These are phyloP conservation scores for Rhea americana DNA, from an alignment of 2,113 vertebrate species.

Conservation along the genomic window DNA sequence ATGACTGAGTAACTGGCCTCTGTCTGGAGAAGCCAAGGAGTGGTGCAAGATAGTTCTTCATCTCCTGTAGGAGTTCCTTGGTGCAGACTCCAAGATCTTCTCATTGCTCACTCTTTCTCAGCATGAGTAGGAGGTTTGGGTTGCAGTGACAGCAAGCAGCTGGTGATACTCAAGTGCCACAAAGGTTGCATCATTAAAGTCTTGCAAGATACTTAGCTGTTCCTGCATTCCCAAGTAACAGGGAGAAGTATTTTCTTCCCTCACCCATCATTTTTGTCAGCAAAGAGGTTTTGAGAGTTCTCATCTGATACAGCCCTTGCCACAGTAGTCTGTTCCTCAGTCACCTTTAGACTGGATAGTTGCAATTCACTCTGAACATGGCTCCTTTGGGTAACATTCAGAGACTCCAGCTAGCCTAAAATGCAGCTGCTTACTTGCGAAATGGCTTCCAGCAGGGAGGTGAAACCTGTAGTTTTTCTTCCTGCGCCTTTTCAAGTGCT, in stretches of 20 bases:
- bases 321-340: not conserved
- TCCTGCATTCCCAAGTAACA: not conserved
- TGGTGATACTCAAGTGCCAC: no score
- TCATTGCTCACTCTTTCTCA: not conserved
- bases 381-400: not conserved
- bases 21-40: not conserved
- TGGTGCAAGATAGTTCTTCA: not conserved
- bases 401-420: not conserved
- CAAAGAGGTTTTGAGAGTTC: not conserved
- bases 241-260: not conserved
- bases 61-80: not conserved
- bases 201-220: not conserved
- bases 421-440: fast-evolving
- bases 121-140: not conserved
- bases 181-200: not conserved
- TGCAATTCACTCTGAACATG: not conserved
- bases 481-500: not conserved
- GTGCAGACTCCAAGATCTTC: not conserved
- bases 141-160: not conserved
- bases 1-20: not conserved
- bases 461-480: not conserved
- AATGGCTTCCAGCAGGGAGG: fast-evolving
- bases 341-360: not conserved
- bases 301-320: not conserved
- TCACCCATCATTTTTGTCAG: not conserved